Percentiles rank a stretch among this genome's conserved stretches.
These are phyloP conservation scores for Sanderia malayensis DNA, from an alignment of 30 jellyfish, hydroid and myxozoan genomes.

Conservation along the genomic window DNA sequence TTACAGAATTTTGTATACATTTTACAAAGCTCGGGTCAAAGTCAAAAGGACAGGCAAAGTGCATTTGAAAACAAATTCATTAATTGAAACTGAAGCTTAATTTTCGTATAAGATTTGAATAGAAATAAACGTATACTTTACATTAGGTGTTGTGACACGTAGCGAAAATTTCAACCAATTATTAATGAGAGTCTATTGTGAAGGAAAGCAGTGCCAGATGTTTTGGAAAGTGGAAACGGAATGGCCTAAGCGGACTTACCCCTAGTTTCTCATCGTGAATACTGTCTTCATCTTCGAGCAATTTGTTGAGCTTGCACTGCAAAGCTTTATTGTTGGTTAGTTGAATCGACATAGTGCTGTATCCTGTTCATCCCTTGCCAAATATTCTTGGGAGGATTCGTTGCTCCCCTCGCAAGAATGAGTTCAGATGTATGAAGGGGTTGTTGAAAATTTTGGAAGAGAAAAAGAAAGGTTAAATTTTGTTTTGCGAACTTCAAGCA, in stretches of 20 bases:
- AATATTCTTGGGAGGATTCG: constrained; percentile 34
- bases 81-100: too few relatives aligned
- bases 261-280: constrained; percentile 34
- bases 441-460: neutral
- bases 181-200: too few relatives aligned
- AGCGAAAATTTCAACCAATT: too few relatives aligned
- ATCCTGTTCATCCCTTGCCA: constrained; percentile 54
- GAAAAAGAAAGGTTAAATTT: constrained; percentile 6
- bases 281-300: constrained; percentile 32
- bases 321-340: constrained; percentile 32
- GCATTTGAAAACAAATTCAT: too few relatives aligned
- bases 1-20: too few relatives aligned
- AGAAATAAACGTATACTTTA: too few relatives aligned
- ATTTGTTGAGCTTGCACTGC: constrained; percentile 26
- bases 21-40: too few relatives aligned
- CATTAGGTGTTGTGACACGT: too few relatives aligned
- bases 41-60: too few relatives aligned
- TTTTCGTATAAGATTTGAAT: too few relatives aligned
- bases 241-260: constrained; percentile 36
- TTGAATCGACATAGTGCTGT: constrained; percentile 46
- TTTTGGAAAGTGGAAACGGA: too few relatives aligned
- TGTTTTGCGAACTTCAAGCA: neutral
- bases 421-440: neutral
- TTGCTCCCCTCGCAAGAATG: constrained; percentile 44
- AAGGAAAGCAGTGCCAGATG: too few relatives aligned